Evolutionary conservation across 1,140 invertebrate species (phyloP), one percentile per base, ranked within the genome.

Genomic region (Drosophila equinoxialis): DNA sequence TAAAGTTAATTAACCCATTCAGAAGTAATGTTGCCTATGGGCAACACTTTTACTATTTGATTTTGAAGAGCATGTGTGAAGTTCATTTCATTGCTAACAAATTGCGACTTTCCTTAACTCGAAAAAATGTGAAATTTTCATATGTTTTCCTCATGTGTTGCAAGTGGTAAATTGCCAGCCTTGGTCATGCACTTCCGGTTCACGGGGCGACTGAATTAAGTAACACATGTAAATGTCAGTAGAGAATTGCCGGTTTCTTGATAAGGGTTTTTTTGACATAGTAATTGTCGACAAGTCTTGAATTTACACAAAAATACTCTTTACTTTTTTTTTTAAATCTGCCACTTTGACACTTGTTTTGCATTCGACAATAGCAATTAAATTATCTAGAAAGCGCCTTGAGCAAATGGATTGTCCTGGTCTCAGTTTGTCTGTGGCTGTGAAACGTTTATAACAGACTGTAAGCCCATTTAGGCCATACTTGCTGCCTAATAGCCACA

Each of bases 171-270:
- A 66, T 69, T 77, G 59, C 45, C 10, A 23, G 69, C 67, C 23
- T 48, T 68, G 69, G 82, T 67, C 82, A 77, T 86, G 82, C 82
- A 87, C 63, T 79, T 83, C 82, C 84, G 64, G 65, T 62, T 59
- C 64, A 68, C 41, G 30, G 41, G 57, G 59, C 48, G 68, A 41
- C 51, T 48, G 62, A 69, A 65, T 39, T 63, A 68, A 68, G 60
- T 35, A 66, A 77, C 77, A 84, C 73, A 55, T 80, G 81, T 84
- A 89, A 79, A 64, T 74, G 68, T 58, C 72, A 64, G 45, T 74
- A 48, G 64, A 58, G 20, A 33, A 35, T 8, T 61, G 17, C 13
- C 14, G 33, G 57, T 20, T 41, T 68, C 57, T 66, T 45, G 58
- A 10, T 68, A 20, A 42, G 14, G 26, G 57, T 48, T 48, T 55